Base-by-base conservation (phyloP, 2,888 invertebrate species). In the Autographa pulchrina region DNA sequence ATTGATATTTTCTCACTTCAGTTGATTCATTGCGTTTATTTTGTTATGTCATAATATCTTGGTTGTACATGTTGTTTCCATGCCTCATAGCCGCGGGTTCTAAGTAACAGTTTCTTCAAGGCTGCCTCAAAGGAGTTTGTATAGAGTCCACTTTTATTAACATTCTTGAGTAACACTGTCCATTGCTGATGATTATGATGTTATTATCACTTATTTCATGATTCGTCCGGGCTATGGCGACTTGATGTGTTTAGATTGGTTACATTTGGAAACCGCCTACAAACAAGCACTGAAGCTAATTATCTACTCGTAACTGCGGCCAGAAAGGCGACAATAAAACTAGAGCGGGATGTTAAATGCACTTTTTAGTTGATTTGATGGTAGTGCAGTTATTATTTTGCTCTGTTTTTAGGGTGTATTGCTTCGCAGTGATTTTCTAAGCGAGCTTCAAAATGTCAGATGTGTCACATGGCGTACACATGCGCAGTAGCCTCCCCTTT, bases 361-460 rank as follows among this genome's bases (percentile, higher is more conserved):
- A 80, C 78, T 81, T 20, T 20, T 62, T 58, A 8, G 75, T 75
- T 68, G 62, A 71, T 77, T 73, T 75, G 65, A 41, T 75, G 62
- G 20, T 60, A 32, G 75, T 77, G 65, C 67, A 82, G 80, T 80
- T 78, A 74, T 79, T 88, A 88, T 87, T 86, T 86, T 87, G 84
- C 72, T 81, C 76, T 89, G 85, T 90, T 90, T 90, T 90, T 73
- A 85, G 86, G 85, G 87, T 89, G 75, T 86, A 90, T 89, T 90
- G 86, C 86, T 91, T 88, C 81, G 86, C 89, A 88, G 90, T 90
- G 89, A 89, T 89, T 90, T 91, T 88, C 82, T 87, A 90, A 90
- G 93, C 92, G 93, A 92, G 92, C 89, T 88, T 89, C 74, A 75
- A 83, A 89, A 89, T 92, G 91, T 89, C 91, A 92, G 87, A 85